A percentile compares a stretch with the other conserved stretches of the same genome.
Conservation (phyloP, 2,797 vertebrate species). For the Ptychadena robeensis region DNA sequence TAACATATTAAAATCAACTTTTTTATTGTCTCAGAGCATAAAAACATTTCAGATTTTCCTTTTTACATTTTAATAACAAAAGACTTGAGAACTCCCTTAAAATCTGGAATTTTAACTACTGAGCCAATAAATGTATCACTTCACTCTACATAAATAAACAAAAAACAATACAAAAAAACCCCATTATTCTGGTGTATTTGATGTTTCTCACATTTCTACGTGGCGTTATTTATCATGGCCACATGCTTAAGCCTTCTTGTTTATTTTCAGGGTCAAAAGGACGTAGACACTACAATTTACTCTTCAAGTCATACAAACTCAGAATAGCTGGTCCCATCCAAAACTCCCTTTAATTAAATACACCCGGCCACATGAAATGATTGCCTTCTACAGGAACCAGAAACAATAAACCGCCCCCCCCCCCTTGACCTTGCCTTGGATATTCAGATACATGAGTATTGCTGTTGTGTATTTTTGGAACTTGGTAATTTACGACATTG, state of each 20-base stretch:
- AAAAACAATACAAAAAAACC: too few species aligned
- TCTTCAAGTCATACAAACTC: conserved; percentile 34
- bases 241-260: background rate
- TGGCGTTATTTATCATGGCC: conserved; percentile 23
- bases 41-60: background rate
- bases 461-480: background rate
- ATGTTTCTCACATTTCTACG: too few species aligned
- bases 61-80: too few species aligned
- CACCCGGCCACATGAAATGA: conserved; percentile 16
- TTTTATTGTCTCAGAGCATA: background rate
- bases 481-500: too few species aligned
- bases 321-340: conserved; percentile 11
- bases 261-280: conserved; percentile 16
- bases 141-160: too few species aligned
- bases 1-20: too few species aligned
- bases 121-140: background rate
- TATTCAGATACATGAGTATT: background rate
- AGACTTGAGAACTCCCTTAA: too few species aligned
- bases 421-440: conserved; percentile 8
- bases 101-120: background rate
- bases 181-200: too few species aligned
- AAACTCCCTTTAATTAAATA: conserved; percentile 45
- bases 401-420: conserved; percentile 29
- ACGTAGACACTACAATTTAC: conserved; percentile 22
- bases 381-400: background rate